phyloP scores from a whole-genome alignment of 2,113 vertebrate genomes.

The Columba janthina region DNA sequence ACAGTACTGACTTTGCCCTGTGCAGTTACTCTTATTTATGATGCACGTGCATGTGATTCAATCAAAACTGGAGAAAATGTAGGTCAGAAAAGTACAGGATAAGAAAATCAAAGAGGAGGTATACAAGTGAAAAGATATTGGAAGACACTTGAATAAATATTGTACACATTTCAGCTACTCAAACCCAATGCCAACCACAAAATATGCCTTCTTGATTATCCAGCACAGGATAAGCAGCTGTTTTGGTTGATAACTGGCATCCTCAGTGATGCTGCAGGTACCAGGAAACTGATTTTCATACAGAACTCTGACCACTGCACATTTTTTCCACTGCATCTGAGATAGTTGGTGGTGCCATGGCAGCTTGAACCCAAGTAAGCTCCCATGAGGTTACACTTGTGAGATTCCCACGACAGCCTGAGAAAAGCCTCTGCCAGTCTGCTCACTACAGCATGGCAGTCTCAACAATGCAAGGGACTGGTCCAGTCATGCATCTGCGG shows the following conservation, averaged over 20 bases:
- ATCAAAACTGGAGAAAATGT: background rate
- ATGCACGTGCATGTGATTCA: background rate
- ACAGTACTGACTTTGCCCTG: background rate
- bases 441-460: background rate
- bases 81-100: background rate
- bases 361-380: fast-evolving
- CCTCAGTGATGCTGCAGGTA: background rate
- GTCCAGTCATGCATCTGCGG: background rate
- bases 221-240: background rate
- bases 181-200: background rate
- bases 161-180: background rate
- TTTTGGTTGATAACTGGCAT: background rate
- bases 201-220: background rate
- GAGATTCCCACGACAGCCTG: background rate
- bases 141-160: background rate
- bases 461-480: background rate
- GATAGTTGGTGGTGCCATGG: fast-evolving
- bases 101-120: background rate
- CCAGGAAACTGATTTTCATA: background rate
- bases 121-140: background rate
- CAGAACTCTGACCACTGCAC: background rate
- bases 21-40: background rate
- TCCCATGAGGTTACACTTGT: background rate
- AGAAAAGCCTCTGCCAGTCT: background rate
- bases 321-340: background rate